Base-by-base conservation (phyloP, 2,113 vertebrate genomes). In the Spheniscus mendiculus region DNA sequence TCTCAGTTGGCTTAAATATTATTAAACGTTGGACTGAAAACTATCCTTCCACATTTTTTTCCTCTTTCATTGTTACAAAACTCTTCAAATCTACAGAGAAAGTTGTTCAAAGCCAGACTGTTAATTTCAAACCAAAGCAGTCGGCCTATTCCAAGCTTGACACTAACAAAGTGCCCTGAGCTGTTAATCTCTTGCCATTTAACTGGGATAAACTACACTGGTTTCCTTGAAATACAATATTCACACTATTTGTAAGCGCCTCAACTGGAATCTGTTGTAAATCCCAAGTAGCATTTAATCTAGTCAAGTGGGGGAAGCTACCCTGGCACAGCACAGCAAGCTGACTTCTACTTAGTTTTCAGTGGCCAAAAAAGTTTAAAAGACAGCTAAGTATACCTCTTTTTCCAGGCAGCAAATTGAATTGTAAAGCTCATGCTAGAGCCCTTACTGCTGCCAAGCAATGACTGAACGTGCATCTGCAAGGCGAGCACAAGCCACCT, bases 161-260 rank as follows among this genome's bases (percentile, higher is more conserved):
- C 90, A 82, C 55, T 49, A 78, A 91, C 59, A 2, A 82, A 91
- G 94, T 76, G 79, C 47, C 78, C 91, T 67, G 87, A 95, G 93
- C 94, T 94, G 92, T 82, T 98, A 97, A 97, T 97, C 97, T 96
- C 93, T 70, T 80, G 88, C 85, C 96, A 96, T 95, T 94, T 95
- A 96, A 94, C 90, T 27, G 61, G 91, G 92, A 95, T 95, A 92
- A 90, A 87, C 96, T 30, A 50, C 80, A 36, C 53, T 12, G 38
- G 87, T 95, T 93, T 96, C 92, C 89, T 91, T 96, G 96, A 97
- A 96, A 97, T 52, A 95, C 96, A 97, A 96, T 97, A 97, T 96
- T 96, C 95, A 95, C 95, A 74, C 96, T 92, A 92, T 96, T 63
- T 91, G 65, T 66, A 79, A 83, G 81, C 1, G 27, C 85, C 96